Evolutionary conservation across 2,888 invertebrate genomes (phyloP).

Genomic region (Acheta domesticus): DNA sequence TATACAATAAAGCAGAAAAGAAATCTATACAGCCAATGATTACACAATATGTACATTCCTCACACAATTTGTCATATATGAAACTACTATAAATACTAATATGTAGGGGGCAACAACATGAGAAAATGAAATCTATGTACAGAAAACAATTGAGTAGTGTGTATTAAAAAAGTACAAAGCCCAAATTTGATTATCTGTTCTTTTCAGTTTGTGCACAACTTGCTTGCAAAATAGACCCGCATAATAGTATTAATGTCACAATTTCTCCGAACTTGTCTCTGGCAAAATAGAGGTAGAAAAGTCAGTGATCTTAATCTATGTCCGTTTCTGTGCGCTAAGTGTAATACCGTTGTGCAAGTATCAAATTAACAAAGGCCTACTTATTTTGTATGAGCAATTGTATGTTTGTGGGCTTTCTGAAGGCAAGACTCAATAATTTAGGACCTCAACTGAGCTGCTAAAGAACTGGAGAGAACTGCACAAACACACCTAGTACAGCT

Average conservation of each 20-base stretch:
- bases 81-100: constrained; percentile 2
- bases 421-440: constrained; percentile 1
- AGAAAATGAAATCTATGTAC: constrained; percentile 4
- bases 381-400: constrained; percentile 6
- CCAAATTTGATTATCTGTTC: constrained; percentile 3
- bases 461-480: not conserved
- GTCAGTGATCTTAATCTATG: constrained; percentile 5
- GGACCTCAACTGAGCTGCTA: not conserved
- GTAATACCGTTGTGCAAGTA: not conserved
- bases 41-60: constrained; percentile 7
- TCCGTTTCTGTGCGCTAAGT: not conserved
- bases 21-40: constrained; percentile 2
- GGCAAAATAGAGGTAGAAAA: constrained; percentile 9
- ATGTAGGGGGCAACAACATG: not conserved
- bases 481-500: not conserved
- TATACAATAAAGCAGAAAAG: constrained; percentile 10
- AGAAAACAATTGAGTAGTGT: constrained; percentile 18
- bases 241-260: not conserved
- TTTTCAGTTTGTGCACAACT: not conserved
- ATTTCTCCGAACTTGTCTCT: not conserved
- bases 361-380: constrained; percentile 18
- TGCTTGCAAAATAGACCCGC: not conserved
- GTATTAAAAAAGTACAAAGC: constrained; percentile 10
- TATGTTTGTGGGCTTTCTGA: not conserved
- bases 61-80: not conserved